These are phyloP conservation scores for Halyomorpha halys DNA, from an alignment of 1,140 invertebrate species.

Conservation along the genomic window DNA sequence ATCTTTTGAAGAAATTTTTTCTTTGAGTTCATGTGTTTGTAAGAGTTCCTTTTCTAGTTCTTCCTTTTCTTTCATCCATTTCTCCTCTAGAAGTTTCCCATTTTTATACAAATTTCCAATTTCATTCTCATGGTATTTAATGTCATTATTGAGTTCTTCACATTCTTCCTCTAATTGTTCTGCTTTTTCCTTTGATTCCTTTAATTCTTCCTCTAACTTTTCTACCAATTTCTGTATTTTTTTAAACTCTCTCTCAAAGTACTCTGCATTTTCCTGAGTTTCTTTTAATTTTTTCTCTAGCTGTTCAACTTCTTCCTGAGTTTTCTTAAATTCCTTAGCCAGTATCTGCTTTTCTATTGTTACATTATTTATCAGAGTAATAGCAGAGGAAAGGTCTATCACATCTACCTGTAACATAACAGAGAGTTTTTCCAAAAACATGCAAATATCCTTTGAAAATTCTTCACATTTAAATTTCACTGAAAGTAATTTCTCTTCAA, in stretches of 20 bases:
- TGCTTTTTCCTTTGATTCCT: not conserved
- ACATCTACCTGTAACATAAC: not conserved
- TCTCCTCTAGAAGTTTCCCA: not conserved
- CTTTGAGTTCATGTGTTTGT: not conserved
- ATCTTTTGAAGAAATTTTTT: not conserved
- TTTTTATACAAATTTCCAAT: not conserved
- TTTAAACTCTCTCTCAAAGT: not conserved
- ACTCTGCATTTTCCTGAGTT: not conserved
- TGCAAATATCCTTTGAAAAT: not conserved
- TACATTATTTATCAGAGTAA: not conserved
- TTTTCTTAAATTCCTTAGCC: not conserved
- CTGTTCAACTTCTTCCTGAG: not conserved
- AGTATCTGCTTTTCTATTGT: not conserved
- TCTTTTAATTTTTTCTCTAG: not conserved
- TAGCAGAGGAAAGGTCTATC: not conserved
- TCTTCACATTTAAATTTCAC: not conserved
- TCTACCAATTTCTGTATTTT: no score
- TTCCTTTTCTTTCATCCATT: not conserved
- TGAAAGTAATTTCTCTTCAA: not conserved
- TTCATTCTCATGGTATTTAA: slow-evolving; percentile 1
- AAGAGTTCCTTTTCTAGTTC: not conserved
- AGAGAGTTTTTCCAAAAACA: not conserved
- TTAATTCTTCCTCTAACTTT: not conserved
- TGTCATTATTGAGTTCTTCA: not conserved
- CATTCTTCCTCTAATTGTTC: not conserved